Base-by-base conservation (phyloP, 1,140 invertebrate genomes). In the Charaxes varanes region DNA sequence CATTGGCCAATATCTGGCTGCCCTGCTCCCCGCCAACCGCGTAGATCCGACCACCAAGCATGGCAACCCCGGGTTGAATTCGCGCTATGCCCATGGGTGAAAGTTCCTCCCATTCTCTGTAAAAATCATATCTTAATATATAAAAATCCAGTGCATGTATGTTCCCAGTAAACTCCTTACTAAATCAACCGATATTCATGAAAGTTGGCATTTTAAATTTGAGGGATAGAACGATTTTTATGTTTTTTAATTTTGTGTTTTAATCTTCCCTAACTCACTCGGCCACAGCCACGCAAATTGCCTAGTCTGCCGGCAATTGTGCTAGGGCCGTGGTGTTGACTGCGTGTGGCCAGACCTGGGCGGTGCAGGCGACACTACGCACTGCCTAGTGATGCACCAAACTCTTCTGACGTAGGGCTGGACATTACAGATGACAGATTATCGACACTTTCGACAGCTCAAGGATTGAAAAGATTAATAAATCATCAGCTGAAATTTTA, bases 21-120 rank as follows among this genome's bases (percentile, higher is more conserved):
- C 95, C 94, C 41, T 94, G 90, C 70, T 97, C 96, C 0, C 96
- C 96, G 28, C 96, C 96, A 16, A 97, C 91, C 4, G 95, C 95
- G 69, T 95, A 98, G 41, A 98, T 94, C 53, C 93, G 89, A 6
- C 93, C 94, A 62, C 95, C 92, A 21, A 97, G 72, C n/a, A 92
- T 87, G 1, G 95, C 93, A 4, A 97, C 93, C 18, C 95, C 96
- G 0, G 96, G 95, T 43, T 97, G 85, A 63, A 97, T 96, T 51
- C 96, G 86, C 0, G 94, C 93, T 49, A 96, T 92, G 27, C 89
- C 88, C 90, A 98, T 97, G 2, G 94, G 88, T 5, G 91, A 87
- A 2, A 92, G 89, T 65, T 91, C 88, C 37, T 89, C 89, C 94
- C 94, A 96, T 82, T 91, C 88, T 33, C 95, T 94, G 30, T 66